Conservation (phyloP, 1,140 invertebrate species). For the Proales similis region DNA sequence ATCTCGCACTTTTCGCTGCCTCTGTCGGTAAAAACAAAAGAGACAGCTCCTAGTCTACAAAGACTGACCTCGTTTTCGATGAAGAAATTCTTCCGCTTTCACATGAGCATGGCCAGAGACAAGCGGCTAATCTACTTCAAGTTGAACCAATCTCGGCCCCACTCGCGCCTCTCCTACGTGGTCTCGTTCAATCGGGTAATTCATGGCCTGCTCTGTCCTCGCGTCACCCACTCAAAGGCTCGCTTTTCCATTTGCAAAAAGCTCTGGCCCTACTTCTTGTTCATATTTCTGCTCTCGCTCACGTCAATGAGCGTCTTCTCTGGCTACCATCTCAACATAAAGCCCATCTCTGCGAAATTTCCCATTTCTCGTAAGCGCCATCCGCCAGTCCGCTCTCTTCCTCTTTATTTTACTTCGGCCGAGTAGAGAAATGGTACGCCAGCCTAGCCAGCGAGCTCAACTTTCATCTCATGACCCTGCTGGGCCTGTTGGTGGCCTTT, state of each 20-base stretch:
- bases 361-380: not conserved
- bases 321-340: conserved; percentile 28
- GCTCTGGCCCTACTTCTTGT: conserved; percentile 29
- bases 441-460: conserved; percentile 11
- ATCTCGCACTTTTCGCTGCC: conserved; percentile 34
- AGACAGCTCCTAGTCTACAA: not conserved
- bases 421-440: conserved; percentile 14
- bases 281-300: conserved; percentile 23
- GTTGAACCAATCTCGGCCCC: too few species aligned
- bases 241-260: not conserved
- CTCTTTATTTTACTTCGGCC: not conserved
- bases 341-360: not conserved
- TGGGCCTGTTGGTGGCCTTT: conserved; percentile 3
- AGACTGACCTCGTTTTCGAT: not conserved
- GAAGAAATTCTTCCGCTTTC: conserved; percentile 19
- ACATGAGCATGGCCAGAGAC: conserved; percentile 15
- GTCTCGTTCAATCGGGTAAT: too few species aligned
- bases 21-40: conserved; percentile 12
- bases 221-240: too few species aligned
- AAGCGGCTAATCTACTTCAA: too few species aligned
- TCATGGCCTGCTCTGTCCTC: too few species aligned
- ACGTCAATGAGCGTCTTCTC: not conserved
- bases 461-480: not conserved
- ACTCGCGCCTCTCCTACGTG: too few species aligned
- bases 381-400: not conserved